Evolutionary conservation across 2,113 vertebrate species (phyloP).

Genomic region (Dicaeum eximium): DNA sequence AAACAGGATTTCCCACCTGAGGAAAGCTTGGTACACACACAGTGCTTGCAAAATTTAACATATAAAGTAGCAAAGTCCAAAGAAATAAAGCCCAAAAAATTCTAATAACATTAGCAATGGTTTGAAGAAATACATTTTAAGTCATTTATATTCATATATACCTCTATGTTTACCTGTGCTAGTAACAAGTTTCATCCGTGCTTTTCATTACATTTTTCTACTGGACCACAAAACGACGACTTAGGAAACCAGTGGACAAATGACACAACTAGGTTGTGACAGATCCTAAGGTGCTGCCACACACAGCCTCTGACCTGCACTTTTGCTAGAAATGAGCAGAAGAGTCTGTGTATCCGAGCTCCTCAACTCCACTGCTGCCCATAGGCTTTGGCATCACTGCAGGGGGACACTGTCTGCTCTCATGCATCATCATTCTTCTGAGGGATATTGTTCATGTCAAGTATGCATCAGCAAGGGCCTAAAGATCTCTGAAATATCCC

Average conservation of each 20-base stretch:
- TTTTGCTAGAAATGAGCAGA: neutral
- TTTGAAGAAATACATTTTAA: neutral
- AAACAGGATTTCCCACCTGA: neutral
- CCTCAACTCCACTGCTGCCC: neutral
- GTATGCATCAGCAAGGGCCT: neutral
- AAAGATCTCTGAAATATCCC: neutral
- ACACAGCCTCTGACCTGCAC: neutral
- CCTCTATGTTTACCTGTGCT: neutral
- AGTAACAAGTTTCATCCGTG: neutral
- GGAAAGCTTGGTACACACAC: neutral
- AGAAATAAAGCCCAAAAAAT: neutral
- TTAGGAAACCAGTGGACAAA: neutral
- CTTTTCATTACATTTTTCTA: neutral
- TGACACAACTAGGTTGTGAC: neutral
- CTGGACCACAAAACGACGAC: neutral
- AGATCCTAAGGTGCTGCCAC: neutral
- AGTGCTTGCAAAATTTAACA: neutral
- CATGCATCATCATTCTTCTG: neutral
- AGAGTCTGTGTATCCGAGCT: rapidly evolving
- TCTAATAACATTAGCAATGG: neutral
- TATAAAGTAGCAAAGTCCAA: neutral
- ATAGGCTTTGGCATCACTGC: neutral
- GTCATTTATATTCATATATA: neutral
- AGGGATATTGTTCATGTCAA: neutral
- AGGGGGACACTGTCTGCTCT: neutral